A percentile compares a stretch with the other conserved stretches of the same genome.
Evolutionary conservation across 1,140 invertebrate species (phyloP).

Genomic region (Drosophila kepulauana): DNA sequence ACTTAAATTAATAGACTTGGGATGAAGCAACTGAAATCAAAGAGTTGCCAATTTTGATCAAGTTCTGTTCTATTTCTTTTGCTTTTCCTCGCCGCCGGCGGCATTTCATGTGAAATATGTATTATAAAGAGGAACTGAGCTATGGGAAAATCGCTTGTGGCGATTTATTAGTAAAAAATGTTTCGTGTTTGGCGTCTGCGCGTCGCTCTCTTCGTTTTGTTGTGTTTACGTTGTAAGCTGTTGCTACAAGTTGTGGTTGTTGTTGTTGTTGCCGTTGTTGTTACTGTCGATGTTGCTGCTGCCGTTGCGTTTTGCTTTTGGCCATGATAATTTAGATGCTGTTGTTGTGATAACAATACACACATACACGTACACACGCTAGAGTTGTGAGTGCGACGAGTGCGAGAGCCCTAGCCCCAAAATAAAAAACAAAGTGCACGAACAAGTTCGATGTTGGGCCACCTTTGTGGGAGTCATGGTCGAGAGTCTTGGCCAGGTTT

Average conservation of each 20-base stretch:
- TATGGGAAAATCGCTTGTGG: constrained; percentile 56
- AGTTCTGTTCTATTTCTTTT: not conserved
- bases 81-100: constrained; percentile 51
- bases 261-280: constrained; percentile 41
- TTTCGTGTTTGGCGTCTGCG: constrained; percentile 60
- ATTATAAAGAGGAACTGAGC: constrained; percentile 62
- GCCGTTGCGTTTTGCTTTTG: constrained; percentile 44
- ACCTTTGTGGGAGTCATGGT: constrained; percentile 22
- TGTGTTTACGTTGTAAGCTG: constrained; percentile 79
- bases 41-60: constrained; percentile 9
- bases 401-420: constrained; percentile 17
- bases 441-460: constrained; percentile 74
- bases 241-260: constrained; percentile 46
- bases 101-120: constrained; percentile 70
- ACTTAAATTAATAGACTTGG: not conserved
- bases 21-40: constrained; percentile 7
- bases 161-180: constrained; percentile 65
- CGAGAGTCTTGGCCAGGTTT: constrained; percentile 3
- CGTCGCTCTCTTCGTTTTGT: constrained; percentile 54
- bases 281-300: constrained; percentile 30
- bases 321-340: constrained; percentile 58
- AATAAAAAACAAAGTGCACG: constrained; percentile 27
- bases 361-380: constrained; percentile 20
- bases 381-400: not conserved
- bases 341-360: constrained; percentile 64